Conservation (phyloP, 2,888 invertebrate species). For the Tenodera sinensis region DNA sequence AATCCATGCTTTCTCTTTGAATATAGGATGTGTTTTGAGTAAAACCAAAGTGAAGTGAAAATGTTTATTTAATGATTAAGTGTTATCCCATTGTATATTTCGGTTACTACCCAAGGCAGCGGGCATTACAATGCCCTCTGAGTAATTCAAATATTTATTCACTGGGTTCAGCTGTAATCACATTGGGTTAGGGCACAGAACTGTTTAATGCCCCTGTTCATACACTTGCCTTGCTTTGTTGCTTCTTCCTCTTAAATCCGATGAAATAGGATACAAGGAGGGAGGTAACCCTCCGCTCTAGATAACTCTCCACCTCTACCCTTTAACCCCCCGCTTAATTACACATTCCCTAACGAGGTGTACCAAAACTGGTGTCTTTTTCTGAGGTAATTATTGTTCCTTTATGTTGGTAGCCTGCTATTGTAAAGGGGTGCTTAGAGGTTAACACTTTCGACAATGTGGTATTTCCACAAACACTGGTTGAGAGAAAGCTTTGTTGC, state of each 20-base stretch:
- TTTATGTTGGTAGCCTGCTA: background rate
- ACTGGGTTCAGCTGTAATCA: background rate
- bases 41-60: too few species aligned
- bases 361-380: background rate
- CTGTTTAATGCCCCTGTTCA: background rate
- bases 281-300: background rate
- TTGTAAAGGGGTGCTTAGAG: background rate
- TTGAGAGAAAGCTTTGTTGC: background rate
- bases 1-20: too few species aligned
- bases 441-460: background rate
- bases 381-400: background rate
- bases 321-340: background rate
- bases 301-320: background rate
- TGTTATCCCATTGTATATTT: background rate
- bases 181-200: background rate
- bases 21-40: too few species aligned
- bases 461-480: background rate
- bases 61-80: too few species aligned
- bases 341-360: background rate
- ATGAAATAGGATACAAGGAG: background rate
- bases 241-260: background rate
- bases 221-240: background rate
- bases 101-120: background rate
- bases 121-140: background rate
- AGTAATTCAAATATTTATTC: background rate